A percentile compares a stretch with the other conserved stretches of the same genome.
Evolutionary conservation across 1,140 invertebrate species (phyloP).

Genomic region (Luehdorfia chinensis): DNA sequence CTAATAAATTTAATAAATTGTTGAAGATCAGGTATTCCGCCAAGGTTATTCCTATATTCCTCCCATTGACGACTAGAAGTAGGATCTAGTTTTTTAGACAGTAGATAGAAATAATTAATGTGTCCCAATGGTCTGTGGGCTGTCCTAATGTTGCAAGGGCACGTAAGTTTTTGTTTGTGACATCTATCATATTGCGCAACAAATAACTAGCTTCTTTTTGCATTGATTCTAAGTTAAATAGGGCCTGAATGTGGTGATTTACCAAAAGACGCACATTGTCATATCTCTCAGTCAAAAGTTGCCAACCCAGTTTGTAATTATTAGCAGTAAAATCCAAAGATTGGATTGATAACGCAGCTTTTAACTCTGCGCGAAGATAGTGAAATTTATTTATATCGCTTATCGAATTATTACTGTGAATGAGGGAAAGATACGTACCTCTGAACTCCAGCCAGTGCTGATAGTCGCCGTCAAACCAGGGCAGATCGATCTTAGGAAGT

Average conservation of each 20-base stretch:
- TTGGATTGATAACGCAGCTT: slow-evolving; percentile 20
- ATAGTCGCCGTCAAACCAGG: slow-evolving; percentile 15
- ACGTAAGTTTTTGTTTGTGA: too few species aligned
- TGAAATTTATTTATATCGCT: slow-evolving; percentile 29
- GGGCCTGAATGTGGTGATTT: not conserved
- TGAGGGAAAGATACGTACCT: slow-evolving; percentile 20
- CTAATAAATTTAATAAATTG: too few species aligned
- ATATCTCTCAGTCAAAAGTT: too few species aligned
- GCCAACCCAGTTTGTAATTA: slow-evolving; percentile 33
- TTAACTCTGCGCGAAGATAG: slow-evolving; percentile 23
- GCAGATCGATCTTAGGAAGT: slow-evolving; percentile 5
- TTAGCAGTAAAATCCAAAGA: slow-evolving; percentile 21
- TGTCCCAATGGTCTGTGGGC: not conserved
- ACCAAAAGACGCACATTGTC: not conserved
- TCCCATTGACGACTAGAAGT: too few species aligned
- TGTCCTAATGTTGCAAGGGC: not conserved
- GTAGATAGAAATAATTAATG: not conserved
- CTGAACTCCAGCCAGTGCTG: slow-evolving; percentile 18
- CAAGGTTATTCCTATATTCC: too few species aligned
- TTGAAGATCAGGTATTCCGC: too few species aligned
- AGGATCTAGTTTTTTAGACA: too few species aligned
- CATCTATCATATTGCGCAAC: not conserved
- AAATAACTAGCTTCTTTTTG: not conserved
- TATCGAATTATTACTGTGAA: slow-evolving; percentile 21
- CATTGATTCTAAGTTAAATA: not conserved